Percentiles rank a stretch among this genome's conserved stretches.
phyloP scores from a whole-genome alignment of 2,797 vertebrate species.

The Fistularia commersonii region DNA sequence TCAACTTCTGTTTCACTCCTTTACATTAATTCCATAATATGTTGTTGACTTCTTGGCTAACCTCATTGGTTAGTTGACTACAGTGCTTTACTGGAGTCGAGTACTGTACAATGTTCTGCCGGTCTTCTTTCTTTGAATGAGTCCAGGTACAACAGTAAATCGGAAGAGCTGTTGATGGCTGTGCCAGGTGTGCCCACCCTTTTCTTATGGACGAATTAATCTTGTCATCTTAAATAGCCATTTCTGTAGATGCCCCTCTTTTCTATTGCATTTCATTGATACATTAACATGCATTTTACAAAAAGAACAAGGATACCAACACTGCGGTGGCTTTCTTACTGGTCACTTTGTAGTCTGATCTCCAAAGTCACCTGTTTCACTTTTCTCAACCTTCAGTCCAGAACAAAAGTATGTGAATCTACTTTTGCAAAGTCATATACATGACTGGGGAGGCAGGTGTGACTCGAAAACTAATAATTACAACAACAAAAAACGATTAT shows the following conservation, averaged over 20 bases:
- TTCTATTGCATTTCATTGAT: slow-evolving; percentile 88
- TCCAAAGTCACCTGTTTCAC: slow-evolving; percentile 18
- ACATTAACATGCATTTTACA: slow-evolving; percentile 80
- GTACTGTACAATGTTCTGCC: slow-evolving; percentile 33
- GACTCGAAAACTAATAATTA: too few relatives aligned
- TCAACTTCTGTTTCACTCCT: slow-evolving; percentile 9
- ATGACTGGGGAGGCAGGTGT: slow-evolving; percentile 2
- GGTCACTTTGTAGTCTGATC: slow-evolving; percentile 70
- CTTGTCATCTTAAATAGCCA: slow-evolving; percentile 93
- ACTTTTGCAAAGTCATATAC: background rate
- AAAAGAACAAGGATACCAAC: slow-evolving; percentile 67
- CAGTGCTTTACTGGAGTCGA: slow-evolving; percentile 26
- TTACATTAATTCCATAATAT: slow-evolving; percentile 7
- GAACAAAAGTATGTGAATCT: slow-evolving; percentile 47
- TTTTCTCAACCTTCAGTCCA: slow-evolving; percentile 57
- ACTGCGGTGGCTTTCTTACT: slow-evolving; percentile 49
- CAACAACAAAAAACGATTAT: too few relatives aligned
- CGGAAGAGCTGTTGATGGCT: slow-evolving; percentile 63
- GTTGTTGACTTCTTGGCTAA: slow-evolving; percentile 13
- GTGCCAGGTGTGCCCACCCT: slow-evolving; percentile 49
- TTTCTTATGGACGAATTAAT: slow-evolving; percentile 92
- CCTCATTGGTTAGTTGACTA: slow-evolving; percentile 15
- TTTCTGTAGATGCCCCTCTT: slow-evolving; percentile 82
- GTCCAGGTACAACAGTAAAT: slow-evolving; percentile 46
- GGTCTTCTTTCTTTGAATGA: slow-evolving; percentile 36